These are phyloP conservation scores for Eriosoma lanigerum DNA, from an alignment of 1,140 invertebrate genomes.

Conservation along the genomic window DNA sequence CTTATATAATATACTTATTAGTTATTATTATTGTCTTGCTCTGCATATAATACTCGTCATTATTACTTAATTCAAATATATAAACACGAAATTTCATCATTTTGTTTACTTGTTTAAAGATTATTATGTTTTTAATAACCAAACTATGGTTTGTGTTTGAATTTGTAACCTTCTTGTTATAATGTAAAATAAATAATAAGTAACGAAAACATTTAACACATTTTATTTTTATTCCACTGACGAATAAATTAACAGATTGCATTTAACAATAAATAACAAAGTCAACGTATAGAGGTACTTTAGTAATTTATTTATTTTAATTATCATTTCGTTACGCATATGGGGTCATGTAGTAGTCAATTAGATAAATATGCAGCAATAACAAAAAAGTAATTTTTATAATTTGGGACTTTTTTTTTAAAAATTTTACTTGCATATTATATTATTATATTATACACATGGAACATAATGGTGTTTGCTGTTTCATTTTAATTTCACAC, in stretches of 20 bases:
- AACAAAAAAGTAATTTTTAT: background rate
- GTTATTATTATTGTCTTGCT: background rate
- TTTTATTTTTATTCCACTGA: too few relatives aligned
- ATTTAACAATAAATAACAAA: too few relatives aligned
- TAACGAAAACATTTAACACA: too few relatives aligned
- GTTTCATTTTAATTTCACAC: background rate
- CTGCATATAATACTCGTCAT: background rate
- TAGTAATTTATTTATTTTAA: too few relatives aligned
- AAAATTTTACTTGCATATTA: background rate
- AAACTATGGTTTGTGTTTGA: background rate
- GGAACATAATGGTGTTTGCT: too few relatives aligned
- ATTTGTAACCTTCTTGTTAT: conserved; percentile 27
- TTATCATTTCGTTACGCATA: too few relatives aligned
- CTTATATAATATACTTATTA: too few relatives aligned
- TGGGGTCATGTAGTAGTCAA: too few relatives aligned
- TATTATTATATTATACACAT: too few relatives aligned
- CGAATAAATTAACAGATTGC: too few relatives aligned
- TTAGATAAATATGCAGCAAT: too few relatives aligned
- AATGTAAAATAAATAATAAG: conserved; percentile 2
- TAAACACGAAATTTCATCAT: background rate
- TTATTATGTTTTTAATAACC: conserved; percentile 13
- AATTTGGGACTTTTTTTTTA: background rate
- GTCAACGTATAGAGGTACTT: too few relatives aligned
- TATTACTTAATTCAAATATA: background rate
- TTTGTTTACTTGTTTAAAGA: conserved; percentile 12